Conservation (phyloP, 2,113 vertebrate species). For the Nansenia antarctica region DNA sequence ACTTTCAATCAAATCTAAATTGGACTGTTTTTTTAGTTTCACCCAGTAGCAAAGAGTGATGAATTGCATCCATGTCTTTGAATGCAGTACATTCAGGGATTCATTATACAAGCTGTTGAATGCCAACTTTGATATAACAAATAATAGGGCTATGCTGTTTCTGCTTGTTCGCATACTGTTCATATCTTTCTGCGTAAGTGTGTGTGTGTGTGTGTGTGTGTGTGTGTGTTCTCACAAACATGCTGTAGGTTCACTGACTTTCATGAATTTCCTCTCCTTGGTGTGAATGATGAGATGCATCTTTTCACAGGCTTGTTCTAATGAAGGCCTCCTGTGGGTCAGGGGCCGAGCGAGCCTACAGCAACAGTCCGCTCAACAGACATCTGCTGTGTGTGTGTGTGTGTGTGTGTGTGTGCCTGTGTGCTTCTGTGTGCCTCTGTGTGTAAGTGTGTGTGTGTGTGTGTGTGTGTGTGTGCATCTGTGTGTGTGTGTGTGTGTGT, state of each 20-base stretch:
- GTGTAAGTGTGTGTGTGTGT: too few species aligned
- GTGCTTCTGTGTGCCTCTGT: too few species aligned
- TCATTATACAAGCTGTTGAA: too few species aligned
- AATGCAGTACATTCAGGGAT: too few species aligned
- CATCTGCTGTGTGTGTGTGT: background rate
- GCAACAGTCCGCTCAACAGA: background rate
- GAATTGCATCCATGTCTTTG: too few species aligned
- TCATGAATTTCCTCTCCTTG: conserved; percentile 30
- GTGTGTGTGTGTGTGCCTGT: background rate
- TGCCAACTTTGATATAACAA: too few species aligned
- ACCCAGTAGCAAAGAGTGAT: too few species aligned
- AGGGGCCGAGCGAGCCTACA: conserved; percentile 21
- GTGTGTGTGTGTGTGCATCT: background rate
- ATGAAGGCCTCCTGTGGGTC: conserved; percentile 54
- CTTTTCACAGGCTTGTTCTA: conserved; percentile 64
- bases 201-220: background rate
- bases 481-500: background rate
- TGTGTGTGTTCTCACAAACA: background rate
- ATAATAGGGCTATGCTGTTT: too few species aligned
- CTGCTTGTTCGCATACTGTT: too few species aligned
- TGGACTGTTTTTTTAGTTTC: too few species aligned
- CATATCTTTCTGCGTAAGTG: background rate
- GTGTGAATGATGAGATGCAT: conserved; percentile 62
- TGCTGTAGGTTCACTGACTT: background rate
- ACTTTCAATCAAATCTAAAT: too few species aligned